These are phyloP conservation scores for Galeopsomyia nigrocyanea DNA, from an alignment of 2,888 invertebrate genomes.

Conservation along the genomic window DNA sequence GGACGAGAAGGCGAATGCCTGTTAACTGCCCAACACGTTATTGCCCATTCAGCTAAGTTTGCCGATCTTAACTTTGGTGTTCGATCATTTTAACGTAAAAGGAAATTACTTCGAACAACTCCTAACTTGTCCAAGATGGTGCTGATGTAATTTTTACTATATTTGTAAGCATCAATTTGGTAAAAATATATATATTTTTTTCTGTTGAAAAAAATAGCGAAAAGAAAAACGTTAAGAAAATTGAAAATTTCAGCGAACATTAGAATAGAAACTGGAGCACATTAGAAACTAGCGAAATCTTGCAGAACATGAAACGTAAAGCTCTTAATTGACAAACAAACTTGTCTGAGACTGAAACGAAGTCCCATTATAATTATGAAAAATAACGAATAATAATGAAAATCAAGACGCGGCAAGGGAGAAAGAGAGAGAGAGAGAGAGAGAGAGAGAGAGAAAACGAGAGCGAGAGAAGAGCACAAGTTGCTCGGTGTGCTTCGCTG, in stretches of 20 bases:
- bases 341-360: neutral
- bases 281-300: neutral
- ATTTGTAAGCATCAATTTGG: too few relatives aligned
- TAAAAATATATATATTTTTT: neutral
- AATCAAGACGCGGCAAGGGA: slow-evolving; percentile 20
- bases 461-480: slow-evolving; percentile 18
- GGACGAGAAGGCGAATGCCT: too few relatives aligned
- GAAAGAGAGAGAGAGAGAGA: slow-evolving; percentile 2
- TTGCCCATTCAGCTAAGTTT: neutral
- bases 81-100: too few relatives aligned
- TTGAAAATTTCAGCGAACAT: too few relatives aligned
- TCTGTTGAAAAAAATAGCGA: neutral
- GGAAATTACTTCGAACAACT: too few relatives aligned
- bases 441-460: neutral
- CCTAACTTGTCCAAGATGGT: too few relatives aligned
- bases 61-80: neutral
- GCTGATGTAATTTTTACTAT: neutral
- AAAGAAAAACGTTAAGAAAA: too few relatives aligned
- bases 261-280: too few relatives aligned
- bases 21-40: too few relatives aligned
- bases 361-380: slow-evolving; percentile 39
- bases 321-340: slow-evolving; percentile 38
- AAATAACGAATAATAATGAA: slow-evolving; percentile 45
- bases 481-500: slow-evolving; percentile 4
- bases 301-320: neutral